A percentile compares a stretch with the other conserved stretches of the same genome.
Evolutionary conservation across 2,888 invertebrate genomes (phyloP).

Genomic region (Latrodectus hesperus): DNA sequence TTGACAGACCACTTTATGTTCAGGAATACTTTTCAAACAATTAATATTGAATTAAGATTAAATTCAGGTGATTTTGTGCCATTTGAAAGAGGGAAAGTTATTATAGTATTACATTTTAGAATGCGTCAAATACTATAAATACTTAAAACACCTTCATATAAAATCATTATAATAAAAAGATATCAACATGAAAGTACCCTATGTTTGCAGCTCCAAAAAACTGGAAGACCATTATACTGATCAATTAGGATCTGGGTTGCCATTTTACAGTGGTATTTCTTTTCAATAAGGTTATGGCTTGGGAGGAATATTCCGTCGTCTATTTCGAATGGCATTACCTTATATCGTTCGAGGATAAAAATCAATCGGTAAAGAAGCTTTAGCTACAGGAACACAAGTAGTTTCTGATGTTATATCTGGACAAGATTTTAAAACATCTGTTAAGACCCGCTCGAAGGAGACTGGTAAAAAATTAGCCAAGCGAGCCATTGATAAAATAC

Average conservation of each 20-base stretch:
- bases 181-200: conserved; percentile 16
- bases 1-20: conserved; percentile 8
- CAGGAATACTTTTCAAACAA: neutral
- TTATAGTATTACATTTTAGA: conserved; percentile 36
- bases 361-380: conserved; percentile 28
- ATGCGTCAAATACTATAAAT: conserved; percentile 17
- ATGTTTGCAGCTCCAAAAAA: conserved; percentile 20
- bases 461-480: conserved; percentile 3
- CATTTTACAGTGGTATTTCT: conserved; percentile 11
- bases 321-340: neutral
- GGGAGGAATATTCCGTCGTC: neutral
- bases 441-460: conserved; percentile 11
- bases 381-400: conserved; percentile 1
- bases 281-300: neutral
- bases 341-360: neutral
- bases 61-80: conserved; percentile 37
- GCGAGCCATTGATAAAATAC: neutral
- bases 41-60: neutral
- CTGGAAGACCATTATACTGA: conserved; percentile 40
- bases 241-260: conserved; percentile 23
- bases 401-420: conserved; percentile 14
- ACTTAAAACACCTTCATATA: neutral
- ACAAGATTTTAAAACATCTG: conserved; percentile 1
- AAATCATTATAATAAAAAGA: neutral
- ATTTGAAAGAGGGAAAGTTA: conserved; percentile 46